Conservation (phyloP, 2,888 invertebrate species). For the Platycheirus albimanus region DNA sequence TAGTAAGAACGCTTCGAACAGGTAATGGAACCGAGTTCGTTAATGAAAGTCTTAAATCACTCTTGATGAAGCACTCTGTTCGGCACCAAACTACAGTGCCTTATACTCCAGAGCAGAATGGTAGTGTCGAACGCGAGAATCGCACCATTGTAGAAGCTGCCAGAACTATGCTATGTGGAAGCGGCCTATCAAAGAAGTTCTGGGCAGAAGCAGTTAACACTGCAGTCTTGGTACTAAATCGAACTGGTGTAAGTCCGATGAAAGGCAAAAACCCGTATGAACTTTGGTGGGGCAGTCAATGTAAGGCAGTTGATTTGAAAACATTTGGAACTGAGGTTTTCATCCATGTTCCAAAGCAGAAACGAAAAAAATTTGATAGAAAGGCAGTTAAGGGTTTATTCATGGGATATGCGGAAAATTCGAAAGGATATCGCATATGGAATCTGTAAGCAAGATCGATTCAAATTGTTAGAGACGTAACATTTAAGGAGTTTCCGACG, state of each 20-base stretch:
- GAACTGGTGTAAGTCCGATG: slow-evolving; percentile 22
- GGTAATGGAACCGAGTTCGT: slow-evolving; percentile 77
- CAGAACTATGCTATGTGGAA: slow-evolving; percentile 58
- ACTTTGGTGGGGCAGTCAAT: slow-evolving; percentile 76
- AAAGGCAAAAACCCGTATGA: slow-evolving; percentile 78
- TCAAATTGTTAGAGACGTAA: slow-evolving; percentile 44
- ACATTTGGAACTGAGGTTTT: slow-evolving; percentile 77
- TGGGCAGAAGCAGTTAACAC: slow-evolving; percentile 80
- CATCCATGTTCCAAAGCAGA: slow-evolving; percentile 79
- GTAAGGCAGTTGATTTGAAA: slow-evolving; percentile 39
- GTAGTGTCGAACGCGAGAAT: slow-evolving; percentile 61
- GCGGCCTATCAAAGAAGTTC: slow-evolving; percentile 72
- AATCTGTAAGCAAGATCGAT: slow-evolving; percentile 8
- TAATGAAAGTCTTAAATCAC: slow-evolving; percentile 70
- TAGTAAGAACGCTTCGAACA: slow-evolving; percentile 74
- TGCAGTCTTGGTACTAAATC: slow-evolving; percentile 75
- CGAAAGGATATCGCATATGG: slow-evolving; percentile 76
- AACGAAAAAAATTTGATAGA: slow-evolving; percentile 77
- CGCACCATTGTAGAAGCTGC: slow-evolving; percentile 69
- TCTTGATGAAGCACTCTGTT: slow-evolving; percentile 74
- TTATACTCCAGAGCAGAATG: slow-evolving; percentile 70
- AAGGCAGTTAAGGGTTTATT: slow-evolving; percentile 72
- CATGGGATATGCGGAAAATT: slow-evolving; percentile 78
- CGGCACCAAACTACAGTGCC: slow-evolving; percentile 72
- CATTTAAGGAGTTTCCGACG: slow-evolving; percentile 29